A percentile compares a stretch with the other conserved stretches of the same genome.
These are phyloP conservation scores for Pandion haliaetus DNA, from an alignment of 2,113 vertebrate genomes.

Conservation along the genomic window DNA sequence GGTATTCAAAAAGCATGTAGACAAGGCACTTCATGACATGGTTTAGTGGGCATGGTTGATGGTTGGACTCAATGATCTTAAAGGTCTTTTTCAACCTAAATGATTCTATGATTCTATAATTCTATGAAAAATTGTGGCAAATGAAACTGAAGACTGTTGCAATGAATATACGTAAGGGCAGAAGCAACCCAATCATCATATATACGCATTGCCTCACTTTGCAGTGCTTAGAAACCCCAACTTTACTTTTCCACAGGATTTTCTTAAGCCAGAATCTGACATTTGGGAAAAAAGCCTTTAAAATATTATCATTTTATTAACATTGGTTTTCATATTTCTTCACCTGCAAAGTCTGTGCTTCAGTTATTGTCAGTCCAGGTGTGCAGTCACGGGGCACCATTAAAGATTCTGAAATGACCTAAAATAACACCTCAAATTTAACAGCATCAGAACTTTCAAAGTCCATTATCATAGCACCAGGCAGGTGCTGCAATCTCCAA, in stretches of 20 bases:
- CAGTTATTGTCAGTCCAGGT: background rate
- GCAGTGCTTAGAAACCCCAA: background rate
- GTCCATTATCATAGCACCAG: slow-evolving; percentile 10
- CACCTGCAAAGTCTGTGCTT: background rate
- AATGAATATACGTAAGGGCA: background rate
- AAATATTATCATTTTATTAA: background rate
- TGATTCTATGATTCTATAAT: no score
- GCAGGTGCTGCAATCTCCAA: background rate
- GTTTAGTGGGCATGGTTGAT: no score
- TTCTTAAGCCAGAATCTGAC: background rate
- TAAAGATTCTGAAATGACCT: slow-evolving; percentile 4
- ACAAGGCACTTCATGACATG: no score
- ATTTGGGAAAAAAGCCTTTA: background rate
- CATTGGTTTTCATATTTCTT: background rate
- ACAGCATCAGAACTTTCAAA: background rate
- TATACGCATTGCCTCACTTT: background rate
- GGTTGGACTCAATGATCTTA: no score
- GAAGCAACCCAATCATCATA: background rate
- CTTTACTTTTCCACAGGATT: background rate
- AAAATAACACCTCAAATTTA: background rate
- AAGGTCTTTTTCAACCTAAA: no score
- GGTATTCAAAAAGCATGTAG: no score
- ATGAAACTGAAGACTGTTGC: background rate
- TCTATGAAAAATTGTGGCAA: background rate
- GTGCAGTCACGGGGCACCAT: background rate